Evolutionary conservation across 2,113 vertebrate species (phyloP).

Genomic region (Leucosticte australis): DNA sequence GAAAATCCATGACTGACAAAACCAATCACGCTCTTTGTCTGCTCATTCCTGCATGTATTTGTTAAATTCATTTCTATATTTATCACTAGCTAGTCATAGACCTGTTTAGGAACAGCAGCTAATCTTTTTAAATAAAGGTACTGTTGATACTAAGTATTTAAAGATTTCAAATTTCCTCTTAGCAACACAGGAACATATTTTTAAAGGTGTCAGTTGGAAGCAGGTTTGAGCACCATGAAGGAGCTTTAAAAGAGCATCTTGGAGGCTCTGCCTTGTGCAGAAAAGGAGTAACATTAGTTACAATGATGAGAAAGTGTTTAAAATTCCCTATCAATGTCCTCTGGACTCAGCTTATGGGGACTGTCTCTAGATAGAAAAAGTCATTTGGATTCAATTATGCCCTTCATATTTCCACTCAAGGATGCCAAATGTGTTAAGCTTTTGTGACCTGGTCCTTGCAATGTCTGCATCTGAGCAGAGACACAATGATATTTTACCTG

Average conservation of each 20-base stretch:
- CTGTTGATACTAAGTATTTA: not conserved
- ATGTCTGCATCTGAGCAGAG: not conserved
- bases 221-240: not conserved
- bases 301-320: not conserved
- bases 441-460: not conserved
- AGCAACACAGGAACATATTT: not conserved
- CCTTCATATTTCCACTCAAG: not conserved
- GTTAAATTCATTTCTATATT: not conserved
- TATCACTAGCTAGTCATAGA: not conserved
- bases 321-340: not conserved
- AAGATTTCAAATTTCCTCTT: not conserved
- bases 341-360: not conserved
- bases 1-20: not conserved
- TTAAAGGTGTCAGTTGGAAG: not conserved
- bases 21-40: not conserved
- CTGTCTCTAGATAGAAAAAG: not conserved
- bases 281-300: not conserved
- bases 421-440: not conserved
- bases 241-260: not conserved
- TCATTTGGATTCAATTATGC: not conserved
- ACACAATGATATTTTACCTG: not conserved
- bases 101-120: not conserved
- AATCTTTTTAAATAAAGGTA: not conserved
- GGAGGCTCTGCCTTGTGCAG: not conserved
- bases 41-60: not conserved